These are phyloP conservation scores for Drosophila multiciliata DNA, from an alignment of 2,888 invertebrate genomes.

Conservation along the genomic window DNA sequence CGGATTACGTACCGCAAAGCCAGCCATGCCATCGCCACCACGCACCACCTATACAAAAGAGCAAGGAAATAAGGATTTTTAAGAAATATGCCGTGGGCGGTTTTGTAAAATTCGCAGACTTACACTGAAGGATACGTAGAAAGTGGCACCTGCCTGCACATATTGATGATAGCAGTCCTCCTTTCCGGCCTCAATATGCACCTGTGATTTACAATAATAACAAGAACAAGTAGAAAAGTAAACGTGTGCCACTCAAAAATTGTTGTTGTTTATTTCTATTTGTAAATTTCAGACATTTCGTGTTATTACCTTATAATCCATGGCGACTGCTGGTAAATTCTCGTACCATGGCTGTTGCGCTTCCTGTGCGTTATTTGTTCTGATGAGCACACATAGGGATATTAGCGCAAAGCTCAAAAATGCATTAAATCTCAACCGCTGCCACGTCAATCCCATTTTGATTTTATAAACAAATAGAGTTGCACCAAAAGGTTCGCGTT, in stretches of 20 bases:
- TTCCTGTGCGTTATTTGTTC: slow-evolving; percentile 79
- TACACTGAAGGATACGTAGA: slow-evolving; percentile 97
- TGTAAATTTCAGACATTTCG: slow-evolving; percentile 5
- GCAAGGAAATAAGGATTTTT: background rate
- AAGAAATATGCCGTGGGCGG: background rate
- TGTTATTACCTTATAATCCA: slow-evolving; percentile 92
- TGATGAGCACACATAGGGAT: slow-evolving; percentile 45
- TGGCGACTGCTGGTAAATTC: slow-evolving; percentile 94
- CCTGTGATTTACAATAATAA: slow-evolving; percentile 33
- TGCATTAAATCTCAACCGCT: slow-evolving; percentile 63
- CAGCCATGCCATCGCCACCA: slow-evolving; percentile 97
- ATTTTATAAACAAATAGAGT: slow-evolving; percentile 60
- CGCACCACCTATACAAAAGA: slow-evolving; percentile 89
- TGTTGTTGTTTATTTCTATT: slow-evolving; percentile 16
- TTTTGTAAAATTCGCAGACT: slow-evolving; percentile 53
- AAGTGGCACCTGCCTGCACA: slow-evolving; percentile 95
- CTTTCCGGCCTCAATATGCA: slow-evolving; percentile 96
- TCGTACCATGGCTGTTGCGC: slow-evolving; percentile 92
- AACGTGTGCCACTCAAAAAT: background rate
- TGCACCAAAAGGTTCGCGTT: slow-evolving; percentile 7
- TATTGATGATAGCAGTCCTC: slow-evolving; percentile 98
- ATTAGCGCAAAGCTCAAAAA: slow-evolving; percentile 52
- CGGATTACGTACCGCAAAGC: slow-evolving; percentile 95
- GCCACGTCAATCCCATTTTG: slow-evolving; percentile 84
- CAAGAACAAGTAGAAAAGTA: background rate